Conservation (phyloP, 2,797 vertebrate genomes). For the Podarcis siculus region DNA sequence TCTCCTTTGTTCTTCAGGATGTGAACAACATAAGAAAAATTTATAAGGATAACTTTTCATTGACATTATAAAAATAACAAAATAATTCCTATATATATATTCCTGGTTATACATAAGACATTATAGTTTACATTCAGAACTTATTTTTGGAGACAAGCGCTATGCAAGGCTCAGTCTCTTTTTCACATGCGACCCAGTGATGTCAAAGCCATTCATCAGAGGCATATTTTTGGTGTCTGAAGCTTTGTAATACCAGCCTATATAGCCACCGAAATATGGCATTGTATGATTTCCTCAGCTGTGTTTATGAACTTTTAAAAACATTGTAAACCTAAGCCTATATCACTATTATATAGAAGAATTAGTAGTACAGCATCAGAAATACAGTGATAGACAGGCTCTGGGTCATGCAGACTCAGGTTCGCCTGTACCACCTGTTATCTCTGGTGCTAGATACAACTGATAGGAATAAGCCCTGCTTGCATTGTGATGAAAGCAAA, state of each 20-base stretch:
- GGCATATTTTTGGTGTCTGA: background rate
- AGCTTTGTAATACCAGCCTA: background rate
- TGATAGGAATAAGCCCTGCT: background rate
- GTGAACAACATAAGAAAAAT: background rate
- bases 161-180: background rate
- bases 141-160: background rate
- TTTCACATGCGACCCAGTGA: background rate
- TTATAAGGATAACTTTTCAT: conserved; percentile 7
- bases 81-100: conserved; percentile 9
- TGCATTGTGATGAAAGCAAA: background rate
- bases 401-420: background rate
- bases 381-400: background rate
- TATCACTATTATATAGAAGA: background rate
- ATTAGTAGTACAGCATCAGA: background rate
- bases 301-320: background rate
- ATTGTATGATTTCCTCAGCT: background rate
- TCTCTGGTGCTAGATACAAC: background rate
- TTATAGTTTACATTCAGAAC: background rate
- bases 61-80: conserved; percentile 7
- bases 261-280: background rate
- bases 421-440: background rate
- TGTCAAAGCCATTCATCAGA: background rate
- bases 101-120: background rate
- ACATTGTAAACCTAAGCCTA: background rate
- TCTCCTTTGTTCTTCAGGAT: background rate